Evolutionary conservation across 2,797 vertebrate genomes (phyloP).

Genomic region (Falco naumanni): DNA sequence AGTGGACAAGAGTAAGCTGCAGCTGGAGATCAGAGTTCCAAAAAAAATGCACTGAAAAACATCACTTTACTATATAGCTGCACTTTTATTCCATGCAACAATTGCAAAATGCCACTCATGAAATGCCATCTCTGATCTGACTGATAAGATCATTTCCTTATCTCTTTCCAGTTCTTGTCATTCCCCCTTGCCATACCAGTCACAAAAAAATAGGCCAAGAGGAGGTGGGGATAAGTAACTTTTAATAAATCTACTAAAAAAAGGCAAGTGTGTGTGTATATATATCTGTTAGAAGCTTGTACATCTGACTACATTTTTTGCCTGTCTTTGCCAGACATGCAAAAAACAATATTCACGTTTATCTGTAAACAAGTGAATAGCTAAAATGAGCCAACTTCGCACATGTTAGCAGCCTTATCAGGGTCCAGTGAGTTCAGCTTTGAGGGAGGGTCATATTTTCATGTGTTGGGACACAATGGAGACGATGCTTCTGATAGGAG

Average conservation of each 20-base stretch:
- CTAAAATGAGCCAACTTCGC: not conserved
- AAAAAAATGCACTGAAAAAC: not conserved
- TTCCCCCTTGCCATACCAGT: not conserved
- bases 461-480: not conserved
- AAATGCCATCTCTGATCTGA: constrained; percentile 25
- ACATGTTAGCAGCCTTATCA: not conserved
- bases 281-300: not conserved
- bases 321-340: not conserved
- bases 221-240: not conserved
- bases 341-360: not conserved
- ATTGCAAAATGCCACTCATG: constrained; percentile 1
- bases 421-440: not conserved
- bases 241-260: not conserved
- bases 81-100: not conserved
- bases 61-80: not conserved
- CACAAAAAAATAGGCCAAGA: constrained; percentile 31
- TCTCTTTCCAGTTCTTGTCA: constrained; percentile 37
- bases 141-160: constrained; percentile 40
- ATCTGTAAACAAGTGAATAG: not conserved
- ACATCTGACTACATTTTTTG: not conserved
- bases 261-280: not conserved
- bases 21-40: not conserved
- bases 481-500: not conserved
- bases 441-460: not conserved
- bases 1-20: not conserved